These are phyloP conservation scores for Choristoneura fumiferana DNA, from an alignment of 1,140 invertebrate genomes.

Conservation along the genomic window DNA sequence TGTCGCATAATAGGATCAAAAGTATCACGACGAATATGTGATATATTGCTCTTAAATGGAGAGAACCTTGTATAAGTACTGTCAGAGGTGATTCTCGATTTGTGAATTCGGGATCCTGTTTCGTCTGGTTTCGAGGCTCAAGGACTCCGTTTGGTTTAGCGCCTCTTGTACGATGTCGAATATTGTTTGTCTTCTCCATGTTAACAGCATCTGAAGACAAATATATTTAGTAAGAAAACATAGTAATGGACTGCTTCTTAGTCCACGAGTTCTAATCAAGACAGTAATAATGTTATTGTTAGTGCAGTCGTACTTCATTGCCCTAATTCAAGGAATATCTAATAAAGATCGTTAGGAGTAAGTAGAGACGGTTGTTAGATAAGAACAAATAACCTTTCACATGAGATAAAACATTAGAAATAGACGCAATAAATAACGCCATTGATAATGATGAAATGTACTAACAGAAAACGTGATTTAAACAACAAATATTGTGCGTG, in stretches of 20 bases:
- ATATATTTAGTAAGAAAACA: too few species aligned
- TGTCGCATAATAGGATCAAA: slow-evolving; percentile 86
- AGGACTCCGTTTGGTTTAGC: slow-evolving; percentile 36
- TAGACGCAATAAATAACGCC: neutral
- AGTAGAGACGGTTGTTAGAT: neutral
- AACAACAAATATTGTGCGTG: too few species aligned
- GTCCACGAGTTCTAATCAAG: too few species aligned
- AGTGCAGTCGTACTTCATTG: neutral
- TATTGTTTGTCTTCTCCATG: slow-evolving; percentile 22
- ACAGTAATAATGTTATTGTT: neutral
- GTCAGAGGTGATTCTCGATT: slow-evolving; percentile 87
- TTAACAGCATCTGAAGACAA: slow-evolving; percentile 18
- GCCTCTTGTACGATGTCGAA: slow-evolving; percentile 25
- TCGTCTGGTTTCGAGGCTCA: slow-evolving; percentile 29
- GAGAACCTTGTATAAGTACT: slow-evolving; percentile 85
- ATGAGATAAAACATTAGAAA: neutral
- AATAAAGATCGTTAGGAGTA: neutral
- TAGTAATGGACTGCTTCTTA: too few species aligned
- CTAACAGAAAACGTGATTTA: too few species aligned
- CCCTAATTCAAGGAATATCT: neutral
- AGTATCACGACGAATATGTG: slow-evolving; percentile 91
- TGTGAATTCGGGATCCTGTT: slow-evolving; percentile 82
- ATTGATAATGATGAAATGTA: too few species aligned
- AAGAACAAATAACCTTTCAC: slow-evolving; percentile 11
- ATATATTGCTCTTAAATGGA: slow-evolving; percentile 90